A percentile compares a stretch with the other conserved stretches of the same genome.
phyloP scores from a whole-genome alignment of 2,113 vertebrate species.

The Marmota flaviventris region DNA sequence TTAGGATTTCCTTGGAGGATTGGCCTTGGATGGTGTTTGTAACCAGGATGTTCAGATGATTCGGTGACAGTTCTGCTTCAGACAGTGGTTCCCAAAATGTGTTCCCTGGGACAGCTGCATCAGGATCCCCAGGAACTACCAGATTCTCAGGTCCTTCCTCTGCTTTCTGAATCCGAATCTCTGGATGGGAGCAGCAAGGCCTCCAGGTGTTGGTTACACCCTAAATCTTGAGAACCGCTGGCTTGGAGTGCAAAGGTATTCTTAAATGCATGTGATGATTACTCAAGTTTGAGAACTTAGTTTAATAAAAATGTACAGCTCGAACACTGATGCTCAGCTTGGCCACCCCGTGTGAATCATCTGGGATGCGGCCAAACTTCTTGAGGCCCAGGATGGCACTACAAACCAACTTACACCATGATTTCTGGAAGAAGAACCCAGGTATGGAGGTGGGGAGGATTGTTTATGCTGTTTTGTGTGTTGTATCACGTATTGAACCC shows the following conservation, averaged over 20 bases:
- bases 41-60: fast-evolving
- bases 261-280: background rate
- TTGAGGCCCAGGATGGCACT: fast-evolving
- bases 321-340: background rate
- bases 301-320: background rate
- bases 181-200: background rate
- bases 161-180: background rate
- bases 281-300: background rate
- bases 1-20: fast-evolving
- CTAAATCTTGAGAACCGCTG: background rate
- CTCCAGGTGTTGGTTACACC: background rate
- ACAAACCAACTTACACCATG: background rate
- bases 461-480: too few species aligned
- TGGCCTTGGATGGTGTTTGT: background rate
- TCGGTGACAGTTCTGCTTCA: background rate
- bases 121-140: too few species aligned
- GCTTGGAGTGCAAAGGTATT: background rate
- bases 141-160: too few species aligned
- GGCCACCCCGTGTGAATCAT: too few species aligned
- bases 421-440: background rate
- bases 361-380: background rate
- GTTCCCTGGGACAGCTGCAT: fast-evolving
- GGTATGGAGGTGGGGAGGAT: too few species aligned
- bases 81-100: background rate
- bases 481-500: too few species aligned